A percentile compares a stretch with the other conserved stretches of the same genome.
Evolutionary conservation across 2,888 invertebrate genomes (phyloP).

Genomic region (Agrochola circellaris): DNA sequence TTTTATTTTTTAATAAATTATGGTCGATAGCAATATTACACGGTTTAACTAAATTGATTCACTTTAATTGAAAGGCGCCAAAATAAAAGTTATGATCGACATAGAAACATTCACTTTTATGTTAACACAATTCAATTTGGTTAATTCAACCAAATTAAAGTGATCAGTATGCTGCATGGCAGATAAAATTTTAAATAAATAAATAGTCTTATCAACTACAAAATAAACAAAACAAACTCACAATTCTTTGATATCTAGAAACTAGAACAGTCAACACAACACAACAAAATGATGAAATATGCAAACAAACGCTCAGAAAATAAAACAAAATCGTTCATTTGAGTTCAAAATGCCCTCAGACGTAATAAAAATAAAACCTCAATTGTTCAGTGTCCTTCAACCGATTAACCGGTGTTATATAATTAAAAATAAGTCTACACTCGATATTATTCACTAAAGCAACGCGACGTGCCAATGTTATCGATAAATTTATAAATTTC

Average conservation of each 20-base stretch:
- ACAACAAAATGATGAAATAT: background rate
- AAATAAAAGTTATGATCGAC: background rate
- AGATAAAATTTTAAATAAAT: background rate
- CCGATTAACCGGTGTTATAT: background rate
- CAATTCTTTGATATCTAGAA: background rate
- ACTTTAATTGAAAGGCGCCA: background rate
- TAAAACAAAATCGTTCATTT: background rate
- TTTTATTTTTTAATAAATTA: no score
- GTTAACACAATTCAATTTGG: background rate
- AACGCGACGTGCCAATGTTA: background rate
- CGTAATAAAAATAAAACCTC: background rate
- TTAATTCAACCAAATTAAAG: background rate
- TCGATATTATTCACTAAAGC: background rate
- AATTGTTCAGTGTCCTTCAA: background rate
- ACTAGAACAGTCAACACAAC: background rate
- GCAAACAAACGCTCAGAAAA: background rate
- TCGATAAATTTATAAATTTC: conserved; percentile 12
- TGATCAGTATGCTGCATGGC: background rate
- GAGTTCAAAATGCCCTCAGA: background rate
- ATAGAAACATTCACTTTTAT: no score
- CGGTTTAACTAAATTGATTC: background rate
- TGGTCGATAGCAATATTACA: background rate
- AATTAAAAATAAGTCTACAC: background rate
- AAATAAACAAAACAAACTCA: conserved; percentile 12
- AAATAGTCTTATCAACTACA: background rate